A percentile compares a stretch with the other conserved stretches of the same genome.
These are phyloP conservation scores for Corythornis vintsioides DNA, from an alignment of 2,113 vertebrate genomes.

Conservation along the genomic window DNA sequence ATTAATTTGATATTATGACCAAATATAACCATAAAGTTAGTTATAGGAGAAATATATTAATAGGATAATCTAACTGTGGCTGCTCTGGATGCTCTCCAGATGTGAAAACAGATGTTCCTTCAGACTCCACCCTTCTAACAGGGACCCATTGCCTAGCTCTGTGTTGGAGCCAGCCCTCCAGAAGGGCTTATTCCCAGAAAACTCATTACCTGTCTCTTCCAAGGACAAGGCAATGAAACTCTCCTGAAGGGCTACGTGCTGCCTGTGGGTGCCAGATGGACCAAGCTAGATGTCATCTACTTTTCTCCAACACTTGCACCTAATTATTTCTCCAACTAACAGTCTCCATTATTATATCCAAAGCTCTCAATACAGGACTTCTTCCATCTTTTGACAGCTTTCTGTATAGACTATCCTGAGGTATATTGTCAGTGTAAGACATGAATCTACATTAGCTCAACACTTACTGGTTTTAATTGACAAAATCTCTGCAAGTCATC, in stretches of 20 bases:
- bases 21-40: neutral
- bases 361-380: neutral
- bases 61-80: neutral
- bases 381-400: neutral
- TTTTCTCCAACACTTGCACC: neutral
- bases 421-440: neutral
- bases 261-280: neutral
- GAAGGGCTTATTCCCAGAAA: neutral
- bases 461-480: neutral
- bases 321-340: neutral
- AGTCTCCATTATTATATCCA: neutral
- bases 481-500: neutral
- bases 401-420: neutral
- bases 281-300: neutral
- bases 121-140: neutral
- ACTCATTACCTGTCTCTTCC: neutral
- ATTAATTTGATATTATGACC: neutral
- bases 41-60: neutral
- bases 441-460: neutral
- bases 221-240: neutral
- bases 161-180: neutral
- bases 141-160: neutral
- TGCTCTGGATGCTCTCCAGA: neutral
- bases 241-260: neutral
- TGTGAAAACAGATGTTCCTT: neutral